Conservation (phyloP, 2,888 invertebrate genomes). For the Tachina lurida region DNA sequence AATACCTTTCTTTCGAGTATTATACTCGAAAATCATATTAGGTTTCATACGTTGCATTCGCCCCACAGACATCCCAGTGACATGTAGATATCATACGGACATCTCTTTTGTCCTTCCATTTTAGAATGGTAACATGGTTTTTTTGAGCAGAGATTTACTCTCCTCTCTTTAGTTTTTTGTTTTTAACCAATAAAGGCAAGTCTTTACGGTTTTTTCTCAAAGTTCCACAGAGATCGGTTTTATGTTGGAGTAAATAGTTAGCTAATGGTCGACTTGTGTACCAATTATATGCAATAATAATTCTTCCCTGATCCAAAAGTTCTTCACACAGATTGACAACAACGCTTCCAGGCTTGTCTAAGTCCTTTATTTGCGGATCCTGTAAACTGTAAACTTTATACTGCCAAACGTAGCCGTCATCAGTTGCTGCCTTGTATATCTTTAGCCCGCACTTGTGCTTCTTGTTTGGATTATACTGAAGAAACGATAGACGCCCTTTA, state of each 20-base stretch:
- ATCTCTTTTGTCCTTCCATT: constrained; percentile 29
- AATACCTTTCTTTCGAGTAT: too few relatives aligned
- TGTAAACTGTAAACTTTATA: neutral
- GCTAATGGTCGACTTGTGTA: constrained; percentile 20
- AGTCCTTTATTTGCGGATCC: constrained; percentile 2
- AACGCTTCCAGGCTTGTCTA: constrained; percentile 22
- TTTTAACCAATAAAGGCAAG: constrained; percentile 3
- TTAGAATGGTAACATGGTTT: constrained; percentile 16
- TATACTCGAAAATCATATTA: too few relatives aligned
- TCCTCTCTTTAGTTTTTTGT: constrained; percentile 11
- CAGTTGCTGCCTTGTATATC: constrained; percentile 4
- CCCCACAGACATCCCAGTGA: too few relatives aligned
- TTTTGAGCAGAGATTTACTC: constrained; percentile 27
- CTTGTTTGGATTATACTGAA: neutral
- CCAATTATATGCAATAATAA: constrained; percentile 44
- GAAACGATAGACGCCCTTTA: neutral
- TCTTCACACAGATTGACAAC: constrained; percentile 12
- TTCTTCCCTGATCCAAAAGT: constrained; percentile 32
- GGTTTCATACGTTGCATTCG: too few relatives aligned
- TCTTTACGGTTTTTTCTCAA: constrained; percentile 32
- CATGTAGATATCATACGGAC: too few relatives aligned
- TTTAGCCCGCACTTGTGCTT: neutral
- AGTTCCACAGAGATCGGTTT: constrained; percentile 41
- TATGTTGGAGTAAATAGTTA: constrained; percentile 6
- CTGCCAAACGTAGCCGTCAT: constrained; percentile 1